Conservation (phyloP, 2,113 vertebrate species). For the Microcebus griseorufus region DNA sequence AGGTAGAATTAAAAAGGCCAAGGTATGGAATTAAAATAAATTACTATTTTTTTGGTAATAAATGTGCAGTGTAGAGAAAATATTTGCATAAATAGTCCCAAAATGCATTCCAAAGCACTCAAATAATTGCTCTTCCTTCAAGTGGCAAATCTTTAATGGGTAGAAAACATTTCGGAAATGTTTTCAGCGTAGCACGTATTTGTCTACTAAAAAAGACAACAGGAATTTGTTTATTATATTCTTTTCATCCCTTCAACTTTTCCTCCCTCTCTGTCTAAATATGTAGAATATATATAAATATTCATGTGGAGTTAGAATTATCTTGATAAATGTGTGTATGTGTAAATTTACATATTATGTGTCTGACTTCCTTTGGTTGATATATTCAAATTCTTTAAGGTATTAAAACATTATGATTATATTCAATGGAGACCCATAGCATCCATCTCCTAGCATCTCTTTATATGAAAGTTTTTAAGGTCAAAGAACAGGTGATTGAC, state of each 20-base stretch:
- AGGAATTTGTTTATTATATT: neutral
- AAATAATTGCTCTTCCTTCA: neutral
- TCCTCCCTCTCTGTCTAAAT: neutral
- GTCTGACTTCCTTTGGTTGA: neutral
- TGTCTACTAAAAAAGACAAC: neutral
- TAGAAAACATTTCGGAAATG: neutral
- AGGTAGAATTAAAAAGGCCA: neutral
- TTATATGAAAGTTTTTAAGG: neutral
- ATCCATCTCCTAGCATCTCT: neutral
- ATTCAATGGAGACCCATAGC: neutral
- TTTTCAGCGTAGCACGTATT: neutral
- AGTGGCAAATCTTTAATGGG: neutral
- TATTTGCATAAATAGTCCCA: neutral
- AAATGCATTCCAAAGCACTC: neutral
- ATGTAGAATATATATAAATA: neutral
- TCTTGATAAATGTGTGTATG: neutral
- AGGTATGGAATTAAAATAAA: neutral
- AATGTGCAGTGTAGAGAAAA: neutral
- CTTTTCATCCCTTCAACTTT: neutral
- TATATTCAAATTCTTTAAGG: neutral
- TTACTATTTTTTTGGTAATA: neutral
- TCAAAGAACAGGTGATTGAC: neutral
- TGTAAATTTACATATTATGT: neutral
- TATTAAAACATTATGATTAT: neutral
- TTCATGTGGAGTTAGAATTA: too few species aligned